phyloP scores from a whole-genome alignment of 1,140 invertebrate genomes.

The Achatina immaculata region DNA sequence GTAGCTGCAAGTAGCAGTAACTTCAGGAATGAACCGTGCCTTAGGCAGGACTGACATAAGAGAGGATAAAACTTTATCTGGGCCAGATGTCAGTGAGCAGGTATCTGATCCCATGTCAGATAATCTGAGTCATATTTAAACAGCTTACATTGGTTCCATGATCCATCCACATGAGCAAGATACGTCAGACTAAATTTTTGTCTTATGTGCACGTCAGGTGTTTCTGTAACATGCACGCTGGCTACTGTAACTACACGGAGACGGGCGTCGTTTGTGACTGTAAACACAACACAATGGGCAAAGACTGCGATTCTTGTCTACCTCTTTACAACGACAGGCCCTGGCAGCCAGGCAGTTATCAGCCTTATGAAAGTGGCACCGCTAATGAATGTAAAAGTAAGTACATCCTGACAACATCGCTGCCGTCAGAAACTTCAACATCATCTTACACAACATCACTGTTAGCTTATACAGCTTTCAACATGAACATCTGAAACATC shows the following conservation, averaged over 20 bases:
- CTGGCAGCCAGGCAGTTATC: slow-evolving; percentile 76
- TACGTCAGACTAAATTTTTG: too few species aligned
- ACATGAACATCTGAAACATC: not conserved
- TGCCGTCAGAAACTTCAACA: too few species aligned
- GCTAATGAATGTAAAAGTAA: slow-evolving; percentile 46
- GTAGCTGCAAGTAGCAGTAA: too few species aligned
- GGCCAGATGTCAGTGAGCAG: too few species aligned
- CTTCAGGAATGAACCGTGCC: too few species aligned
- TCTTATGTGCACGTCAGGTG: slow-evolving; percentile 75
- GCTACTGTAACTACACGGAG: slow-evolving; percentile 83
- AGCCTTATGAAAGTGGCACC: slow-evolving; percentile 12
- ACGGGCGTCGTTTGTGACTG: slow-evolving; percentile 89
- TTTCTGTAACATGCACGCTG: slow-evolving; percentile 98
- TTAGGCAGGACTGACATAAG: too few species aligned
- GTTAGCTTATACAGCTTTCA: not conserved
- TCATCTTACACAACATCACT: not conserved
- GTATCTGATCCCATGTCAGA: too few species aligned
- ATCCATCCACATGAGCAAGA: too few species aligned
- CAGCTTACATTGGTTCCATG: too few species aligned
- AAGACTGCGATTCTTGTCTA: slow-evolving; percentile 97
- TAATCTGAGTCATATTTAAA: too few species aligned
- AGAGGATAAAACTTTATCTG: too few species aligned
- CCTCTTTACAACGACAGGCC: slow-evolving; percentile 97
- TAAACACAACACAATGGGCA: slow-evolving; percentile 95
- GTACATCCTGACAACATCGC: slow-evolving; percentile 3